Evolutionary conservation across 2,888 invertebrate species (phyloP), one percentile per base, ranked within the genome.

Genomic region (Carcina quercana): DNA sequence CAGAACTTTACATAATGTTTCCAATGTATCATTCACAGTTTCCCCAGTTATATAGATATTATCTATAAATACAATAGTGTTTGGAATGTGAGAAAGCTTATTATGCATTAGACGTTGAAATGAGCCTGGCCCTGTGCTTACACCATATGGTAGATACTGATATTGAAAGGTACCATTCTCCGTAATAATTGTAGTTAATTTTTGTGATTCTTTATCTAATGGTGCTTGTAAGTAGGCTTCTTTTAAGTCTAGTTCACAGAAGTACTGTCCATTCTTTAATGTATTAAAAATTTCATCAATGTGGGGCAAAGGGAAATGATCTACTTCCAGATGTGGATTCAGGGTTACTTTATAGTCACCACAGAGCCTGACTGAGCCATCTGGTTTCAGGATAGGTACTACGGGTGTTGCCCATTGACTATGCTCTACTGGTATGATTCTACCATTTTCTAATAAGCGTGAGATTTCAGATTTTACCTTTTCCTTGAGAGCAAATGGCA

Each of bases 31-130:
- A 3, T 21, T 4, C 10, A 21, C 3, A n/a, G 6, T n/a, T 6
- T 4, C 3, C 6, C 21, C 21, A n/a, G 5, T 6, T 3, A 21
- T 21, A n/a, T 21, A 21, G 10, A 21, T 21, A n/a, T 21, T 21
- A n/a, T 21, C 21, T 6, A 21, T 21, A 10, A 21, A 21, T n/a
- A 21, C n/a, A 6, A n/a, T n/a, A 21, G 21, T 21, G 21, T 21
- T 21, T 21, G 21, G 21, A 6, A 21, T 21, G 3, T 21, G 3
- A 5, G 5, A 6, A 3, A 21, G 10, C n/a, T 21, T 21, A 3
- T n/a, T n/a, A n/a, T n/a, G n/a, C n/a, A n/a, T n/a, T 21, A 21
- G 21, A 21, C 21, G 21, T 21, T 21, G 21, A 21, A 21, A 21
- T 10, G 21, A 21, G 5, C 21, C 21, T 7, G 21, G 21, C n/a